A percentile compares a stretch with the other conserved stretches of the same genome.
Conservation (phyloP, 30 jellyfish, hydroid and myxozoan genomes). For the Chrysaora quinquecirrha region DNA sequence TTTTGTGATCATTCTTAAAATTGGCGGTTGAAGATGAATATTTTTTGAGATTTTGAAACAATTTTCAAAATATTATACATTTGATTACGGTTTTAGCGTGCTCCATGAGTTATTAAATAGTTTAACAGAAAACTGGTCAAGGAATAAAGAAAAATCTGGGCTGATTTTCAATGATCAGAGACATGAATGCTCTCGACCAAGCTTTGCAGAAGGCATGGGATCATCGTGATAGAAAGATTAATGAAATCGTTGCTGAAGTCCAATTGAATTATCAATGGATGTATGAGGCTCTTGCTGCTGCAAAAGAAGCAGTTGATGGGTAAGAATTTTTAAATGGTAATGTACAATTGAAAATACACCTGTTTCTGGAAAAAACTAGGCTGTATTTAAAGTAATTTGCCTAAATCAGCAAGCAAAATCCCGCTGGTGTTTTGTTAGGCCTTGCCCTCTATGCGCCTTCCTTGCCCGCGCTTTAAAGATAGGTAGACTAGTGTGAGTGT, state of each 20-base stretch:
- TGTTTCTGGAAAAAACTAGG: too few relatives aligned
- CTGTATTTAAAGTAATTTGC: too few relatives aligned
- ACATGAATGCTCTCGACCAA: conserved; percentile 12
- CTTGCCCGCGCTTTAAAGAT: too few relatives aligned
- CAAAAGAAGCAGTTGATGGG: conserved; percentile 9
- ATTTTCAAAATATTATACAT: too few relatives aligned
- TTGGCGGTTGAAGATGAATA: neutral
- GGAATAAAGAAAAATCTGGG: neutral
- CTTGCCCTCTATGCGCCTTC: too few relatives aligned
- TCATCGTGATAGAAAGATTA: conserved; percentile 3
- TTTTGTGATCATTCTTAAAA: neutral
- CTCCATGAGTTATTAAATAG: too few relatives aligned
- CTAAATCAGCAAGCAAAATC: too few relatives aligned
- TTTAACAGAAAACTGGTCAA: neutral
- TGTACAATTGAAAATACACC: too few relatives aligned
- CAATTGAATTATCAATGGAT: conserved; percentile 11
- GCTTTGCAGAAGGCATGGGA: conserved; percentile 35
- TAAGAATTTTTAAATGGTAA: neutral
- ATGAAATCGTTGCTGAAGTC: conserved; percentile 1
- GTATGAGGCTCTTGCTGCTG: conserved; percentile 31
- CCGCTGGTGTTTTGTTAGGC: too few relatives aligned
- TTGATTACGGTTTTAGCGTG: too few relatives aligned
- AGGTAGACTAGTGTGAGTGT: too few relatives aligned
- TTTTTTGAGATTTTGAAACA: neutral
- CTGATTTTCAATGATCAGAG: neutral